A percentile compares a stretch with the other conserved stretches of the same genome.
Conservation (phyloP, 2,888 invertebrate genomes). For the Noctua janthe region DNA sequence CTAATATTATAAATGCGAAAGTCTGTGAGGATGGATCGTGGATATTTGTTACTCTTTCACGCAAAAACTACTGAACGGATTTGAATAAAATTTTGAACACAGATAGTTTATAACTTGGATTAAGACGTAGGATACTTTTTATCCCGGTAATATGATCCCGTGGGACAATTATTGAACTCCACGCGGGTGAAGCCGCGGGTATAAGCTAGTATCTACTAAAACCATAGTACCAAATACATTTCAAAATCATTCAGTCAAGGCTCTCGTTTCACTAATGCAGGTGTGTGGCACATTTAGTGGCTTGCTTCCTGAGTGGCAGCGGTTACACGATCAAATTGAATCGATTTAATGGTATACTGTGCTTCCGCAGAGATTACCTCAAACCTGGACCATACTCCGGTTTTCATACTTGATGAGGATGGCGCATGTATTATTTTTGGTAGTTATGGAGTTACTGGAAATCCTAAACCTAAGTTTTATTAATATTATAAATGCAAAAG, state of each 20-base stretch:
- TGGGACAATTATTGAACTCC: too few relatives aligned
- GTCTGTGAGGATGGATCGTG: too few relatives aligned
- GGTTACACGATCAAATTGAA: slow-evolving; percentile 14
- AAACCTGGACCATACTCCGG: not conserved
- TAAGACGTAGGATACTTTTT: too few relatives aligned
- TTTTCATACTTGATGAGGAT: slow-evolving; percentile 24
- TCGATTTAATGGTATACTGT: not conserved
- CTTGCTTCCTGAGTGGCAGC: slow-evolving; percentile 6
- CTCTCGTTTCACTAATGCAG: not conserved
- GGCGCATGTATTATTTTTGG: not conserved
- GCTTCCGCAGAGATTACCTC: not conserved
- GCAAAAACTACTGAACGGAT: too few relatives aligned
- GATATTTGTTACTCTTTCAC: too few relatives aligned
- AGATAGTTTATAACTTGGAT: too few relatives aligned
- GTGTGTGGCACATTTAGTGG: slow-evolving; percentile 34
- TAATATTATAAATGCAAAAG: too few relatives aligned
- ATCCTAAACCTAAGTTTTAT: too few relatives aligned
- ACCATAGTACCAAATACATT: not conserved
- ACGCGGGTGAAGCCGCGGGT: too few relatives aligned
- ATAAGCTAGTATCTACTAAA: not conserved
- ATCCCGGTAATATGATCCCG: too few relatives aligned
- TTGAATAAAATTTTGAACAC: too few relatives aligned
- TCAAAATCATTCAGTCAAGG: not conserved
- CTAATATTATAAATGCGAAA: too few relatives aligned
- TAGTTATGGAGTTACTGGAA: not conserved